Conservation (phyloP, 2,888 invertebrate species). For the Drosophila merina region DNA sequence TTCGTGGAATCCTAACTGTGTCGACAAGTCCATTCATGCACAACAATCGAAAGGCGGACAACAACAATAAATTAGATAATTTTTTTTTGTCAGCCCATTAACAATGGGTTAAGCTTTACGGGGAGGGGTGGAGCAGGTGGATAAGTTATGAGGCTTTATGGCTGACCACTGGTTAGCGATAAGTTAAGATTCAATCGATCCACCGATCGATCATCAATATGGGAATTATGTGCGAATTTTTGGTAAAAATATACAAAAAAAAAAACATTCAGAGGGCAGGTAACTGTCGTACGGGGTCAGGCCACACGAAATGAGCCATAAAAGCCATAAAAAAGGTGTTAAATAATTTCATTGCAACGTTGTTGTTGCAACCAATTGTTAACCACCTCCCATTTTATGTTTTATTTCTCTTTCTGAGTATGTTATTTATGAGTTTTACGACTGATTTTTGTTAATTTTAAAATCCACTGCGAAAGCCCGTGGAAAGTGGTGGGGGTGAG, state of each 20-base stretch:
- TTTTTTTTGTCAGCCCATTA: conserved; percentile 17
- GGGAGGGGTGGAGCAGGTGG: neutral
- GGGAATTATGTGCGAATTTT: conserved; percentile 30
- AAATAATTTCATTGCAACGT: conserved; percentile 53
- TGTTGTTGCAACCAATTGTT: conserved; percentile 32
- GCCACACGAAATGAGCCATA: conserved; percentile 40
- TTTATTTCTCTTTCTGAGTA: conserved; percentile 1
- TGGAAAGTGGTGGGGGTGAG: neutral
- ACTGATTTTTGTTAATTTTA: conserved; percentile 37
- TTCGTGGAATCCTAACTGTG: conserved; percentile 46
- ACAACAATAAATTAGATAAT: conserved; percentile 62
- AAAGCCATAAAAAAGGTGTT: conserved; percentile 57
- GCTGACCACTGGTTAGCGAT: conserved; percentile 19
- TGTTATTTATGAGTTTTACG: conserved; percentile 40
- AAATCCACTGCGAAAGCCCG: neutral
- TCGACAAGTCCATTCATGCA: conserved; percentile 60
- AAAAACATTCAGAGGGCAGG: too few relatives aligned
- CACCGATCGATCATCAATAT: conserved; percentile 8
- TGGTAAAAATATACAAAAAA: neutral
- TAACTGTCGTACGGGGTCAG: neutral
- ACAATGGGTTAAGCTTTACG: neutral
- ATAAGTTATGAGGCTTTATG: conserved; percentile 2
- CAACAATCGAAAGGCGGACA: conserved; percentile 38
- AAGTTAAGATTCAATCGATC: neutral
- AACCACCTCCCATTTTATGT: conserved; percentile 19